phyloP scores from a whole-genome alignment of 2,797 vertebrate species.

The Eulemur coronatus region DNA sequence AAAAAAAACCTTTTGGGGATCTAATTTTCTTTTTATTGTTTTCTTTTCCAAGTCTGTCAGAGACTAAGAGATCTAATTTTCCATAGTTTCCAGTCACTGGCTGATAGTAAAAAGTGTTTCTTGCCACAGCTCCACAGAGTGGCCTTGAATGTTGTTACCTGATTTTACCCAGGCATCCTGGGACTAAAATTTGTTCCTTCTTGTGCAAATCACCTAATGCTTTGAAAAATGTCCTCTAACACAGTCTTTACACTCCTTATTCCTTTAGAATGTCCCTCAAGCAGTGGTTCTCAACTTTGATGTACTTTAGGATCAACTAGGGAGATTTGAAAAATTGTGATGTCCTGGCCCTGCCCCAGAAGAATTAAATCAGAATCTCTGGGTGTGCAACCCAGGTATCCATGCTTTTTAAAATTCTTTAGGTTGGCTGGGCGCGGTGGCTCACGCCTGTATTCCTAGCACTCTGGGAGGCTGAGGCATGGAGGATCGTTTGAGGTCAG shows the following conservation, averaged over 20 bases:
- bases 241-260: not conserved
- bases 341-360: not conserved
- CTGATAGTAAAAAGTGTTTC: slow-evolving; percentile 18
- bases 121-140: not conserved
- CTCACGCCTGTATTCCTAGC: no score
- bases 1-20: not conserved
- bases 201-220: not conserved
- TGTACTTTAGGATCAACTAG: not conserved
- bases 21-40: not conserved
- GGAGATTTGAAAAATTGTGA: not conserved
- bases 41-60: not conserved
- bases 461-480: no score
- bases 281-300: not conserved
- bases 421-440: no score
- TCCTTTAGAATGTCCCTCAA: not conserved
- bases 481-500: no score
- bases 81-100: not conserved
- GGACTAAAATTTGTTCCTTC: slow-evolving; percentile 25
- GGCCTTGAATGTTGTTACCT: not conserved
- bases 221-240: slow-evolving; percentile 7
- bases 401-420: not conserved
- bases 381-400: not conserved
- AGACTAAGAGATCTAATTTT: not conserved
- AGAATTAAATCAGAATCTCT: slow-evolving; percentile 5
- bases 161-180: not conserved